Evolutionary conservation across 2,797 vertebrate genomes (phyloP), one percentile per base, ranked within the genome.

Genomic region (Rhinichthys osculus): DNA sequence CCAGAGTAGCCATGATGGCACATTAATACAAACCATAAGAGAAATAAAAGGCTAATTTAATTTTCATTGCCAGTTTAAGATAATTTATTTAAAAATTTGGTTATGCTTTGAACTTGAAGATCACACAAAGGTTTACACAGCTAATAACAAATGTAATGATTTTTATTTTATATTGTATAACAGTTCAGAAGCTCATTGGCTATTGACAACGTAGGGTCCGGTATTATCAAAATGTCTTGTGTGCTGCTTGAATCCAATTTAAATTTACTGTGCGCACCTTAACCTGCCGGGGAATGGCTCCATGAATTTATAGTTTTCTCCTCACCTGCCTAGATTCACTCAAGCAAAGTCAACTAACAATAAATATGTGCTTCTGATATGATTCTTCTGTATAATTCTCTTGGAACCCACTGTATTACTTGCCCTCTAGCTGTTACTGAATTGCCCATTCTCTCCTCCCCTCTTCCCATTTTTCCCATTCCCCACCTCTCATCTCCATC

Each of bases 391-490:
- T 73, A 27, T 78, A 77, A 27, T 81, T 85, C 21, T 87, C 52
- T 83, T n/a, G 83, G 40, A 69, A 71, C 44, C 59, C 50, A 47
- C 44, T n/a, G 80, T 85, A 88, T 87, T 59, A 69, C 57, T 86
- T 87, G 87, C 87, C 86, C 73, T 84, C 33, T 11, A 40, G 91
- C 69, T 23, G 17, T 81, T 87, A 90, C 90, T 93, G 79, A 92
- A 91, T 88, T 88, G 79, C 33, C 47, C 90, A 93, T 92, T 90
- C 3, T 91, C 89, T 91, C 74, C 93, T 91, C 87, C 85, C 91
- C 86, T 94, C 89, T 94, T 42, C 91, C 91, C 90, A 90, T 90
- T 91, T 92, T 90, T 73, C 86, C 90, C 19, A 33, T 59, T 35
- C 23, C 78, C 42, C 38, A 57, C 52, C 23, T 85, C 54, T 83